phyloP scores from a whole-genome alignment of 2,888 invertebrate genomes.

The Meteorus colon region DNA sequence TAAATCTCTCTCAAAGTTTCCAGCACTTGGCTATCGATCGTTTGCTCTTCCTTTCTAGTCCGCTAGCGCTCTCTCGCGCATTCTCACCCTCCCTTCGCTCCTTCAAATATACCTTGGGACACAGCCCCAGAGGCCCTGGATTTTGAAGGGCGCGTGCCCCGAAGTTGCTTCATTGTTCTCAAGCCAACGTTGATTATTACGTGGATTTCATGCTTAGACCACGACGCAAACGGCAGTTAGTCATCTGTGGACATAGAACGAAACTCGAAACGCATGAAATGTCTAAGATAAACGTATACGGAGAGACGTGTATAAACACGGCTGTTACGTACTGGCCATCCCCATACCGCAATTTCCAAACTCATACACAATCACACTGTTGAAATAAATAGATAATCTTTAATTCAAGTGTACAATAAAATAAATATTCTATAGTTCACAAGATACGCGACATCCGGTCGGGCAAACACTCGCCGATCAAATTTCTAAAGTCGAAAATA shows the following conservation, averaged over 20 bases:
- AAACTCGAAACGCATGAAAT: not conserved
- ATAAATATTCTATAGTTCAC: too few relatives aligned
- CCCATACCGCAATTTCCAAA: too few relatives aligned
- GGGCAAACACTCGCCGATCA: too few relatives aligned
- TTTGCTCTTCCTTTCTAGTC: slow-evolving; percentile 21
- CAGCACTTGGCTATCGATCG: slow-evolving; percentile 52
- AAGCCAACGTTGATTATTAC: slow-evolving; percentile 46
- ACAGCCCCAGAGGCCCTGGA: slow-evolving; percentile 30
- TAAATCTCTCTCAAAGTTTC: slow-evolving; percentile 51
- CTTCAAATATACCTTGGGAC: slow-evolving; percentile 43
- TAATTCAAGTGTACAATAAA: too few relatives aligned
- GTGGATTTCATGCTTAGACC: slow-evolving; percentile 34
- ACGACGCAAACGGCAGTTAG: not conserved
- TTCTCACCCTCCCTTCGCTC: slow-evolving; percentile 31
- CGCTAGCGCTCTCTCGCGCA: slow-evolving; percentile 14
- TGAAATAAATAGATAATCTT: too few relatives aligned
- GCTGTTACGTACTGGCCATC: too few relatives aligned
- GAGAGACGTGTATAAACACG: slow-evolving; percentile 6
- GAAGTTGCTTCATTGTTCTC: slow-evolving; percentile 45
- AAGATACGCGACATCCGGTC: too few relatives aligned
- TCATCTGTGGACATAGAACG: not conserved
- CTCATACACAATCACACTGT: too few relatives aligned
- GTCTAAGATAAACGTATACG: not conserved
- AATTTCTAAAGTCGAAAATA: too few relatives aligned
- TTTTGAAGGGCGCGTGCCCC: slow-evolving; percentile 42